These are phyloP conservation scores for Aspidoscelis tigris DNA, from an alignment of 2,113 vertebrate genomes.

Conservation along the genomic window DNA sequence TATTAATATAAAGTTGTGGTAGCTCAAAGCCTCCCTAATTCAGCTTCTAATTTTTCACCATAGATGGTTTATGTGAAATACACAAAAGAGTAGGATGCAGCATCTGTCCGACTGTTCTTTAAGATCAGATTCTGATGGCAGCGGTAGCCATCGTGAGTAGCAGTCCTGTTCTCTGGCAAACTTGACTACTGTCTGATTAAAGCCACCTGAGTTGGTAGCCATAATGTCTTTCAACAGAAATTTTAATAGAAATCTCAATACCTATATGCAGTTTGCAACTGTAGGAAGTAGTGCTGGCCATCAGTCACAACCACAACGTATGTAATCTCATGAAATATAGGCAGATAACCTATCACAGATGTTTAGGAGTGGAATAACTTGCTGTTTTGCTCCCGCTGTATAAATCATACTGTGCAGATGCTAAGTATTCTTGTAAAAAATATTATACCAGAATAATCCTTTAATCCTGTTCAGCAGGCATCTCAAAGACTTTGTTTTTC, in stretches of 20 bases:
- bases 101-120: no score
- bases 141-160: not conserved
- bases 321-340: not conserved
- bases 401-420: not conserved
- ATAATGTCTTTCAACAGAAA: no score
- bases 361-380: not conserved
- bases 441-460: not conserved
- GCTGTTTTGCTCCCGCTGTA: slow-evolving; percentile 5
- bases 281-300: not conserved
- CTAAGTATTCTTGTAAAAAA: no score
- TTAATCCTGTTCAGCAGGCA: slow-evolving; percentile 50
- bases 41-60: not conserved
- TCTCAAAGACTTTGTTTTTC: not conserved
- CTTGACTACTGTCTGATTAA: not conserved
- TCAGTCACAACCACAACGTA: not conserved
- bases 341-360: not conserved
- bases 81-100: not conserved
- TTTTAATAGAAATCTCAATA: no score
- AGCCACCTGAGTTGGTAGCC: not conserved
- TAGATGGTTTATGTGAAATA: not conserved
- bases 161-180: not conserved
- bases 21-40: not conserved
- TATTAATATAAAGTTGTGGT: not conserved
- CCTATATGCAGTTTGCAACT: not conserved
- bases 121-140: no score